Evolutionary conservation across 2,113 vertebrate species (phyloP), one percentile per base, ranked within the genome.

Genomic region (Gasterosteus nipponicus): DNA sequence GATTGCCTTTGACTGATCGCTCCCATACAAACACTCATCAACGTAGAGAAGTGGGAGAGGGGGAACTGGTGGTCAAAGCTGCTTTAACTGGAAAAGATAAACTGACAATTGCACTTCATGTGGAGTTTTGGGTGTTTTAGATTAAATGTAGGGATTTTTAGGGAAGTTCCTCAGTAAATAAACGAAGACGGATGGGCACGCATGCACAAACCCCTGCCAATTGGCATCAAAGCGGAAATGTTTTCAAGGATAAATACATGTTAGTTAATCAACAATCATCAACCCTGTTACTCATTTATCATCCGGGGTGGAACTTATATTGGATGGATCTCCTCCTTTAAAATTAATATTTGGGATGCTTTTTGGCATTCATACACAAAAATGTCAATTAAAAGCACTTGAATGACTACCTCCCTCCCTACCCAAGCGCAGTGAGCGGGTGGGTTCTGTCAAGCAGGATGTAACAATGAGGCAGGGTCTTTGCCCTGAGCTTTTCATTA

Each of bases 51-150:
- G 18, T 7, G 26, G 29, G 15, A 39, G 71, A 33, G 70, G 59
- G 66, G 44, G 60, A 84, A 38, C 14, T 39, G 11, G 19, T 16
- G 5, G 39, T 85, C 78, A 84, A 75, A 70, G 57, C 78, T 14
- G 64, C 49, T 65, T 84, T 72, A 82, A 85, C 61, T 75, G 53
- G 58, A 73, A 71, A 73, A 54, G 77, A 87, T 74, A 77, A 82
- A 85, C 29, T 46, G 56, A 74, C n/a, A 69, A 65, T 61, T 16
- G 44, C 67, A 61, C 58, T 73, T 57, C 86, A 82, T 85, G 76
- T 84, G 56, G 54, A 75, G 47, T 72, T 78, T 78, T 76, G 49
- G 60, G 54, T 26, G 22, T 26, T 26, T 26, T 26, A 26, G 22
- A 26, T 35, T 35, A 3, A 35, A 35, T 35, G 33, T 35, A 69